A percentile compares a stretch with the other conserved stretches of the same genome.
Conservation (phyloP, 1,140 invertebrate genomes). For the Bicyclus anynana region DNA sequence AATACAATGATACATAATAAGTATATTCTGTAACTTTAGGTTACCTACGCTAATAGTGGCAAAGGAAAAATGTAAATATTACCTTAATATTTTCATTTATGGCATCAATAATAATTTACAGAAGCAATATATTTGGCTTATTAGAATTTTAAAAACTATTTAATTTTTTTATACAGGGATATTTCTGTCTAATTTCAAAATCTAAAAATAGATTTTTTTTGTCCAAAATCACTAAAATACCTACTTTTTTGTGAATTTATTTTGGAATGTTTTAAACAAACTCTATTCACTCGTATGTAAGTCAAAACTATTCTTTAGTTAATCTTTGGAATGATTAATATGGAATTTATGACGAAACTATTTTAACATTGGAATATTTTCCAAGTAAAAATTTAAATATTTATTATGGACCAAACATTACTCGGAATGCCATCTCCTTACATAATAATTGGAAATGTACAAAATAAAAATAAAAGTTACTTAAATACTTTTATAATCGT, state of each 20-base stretch:
- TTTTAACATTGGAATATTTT: background rate
- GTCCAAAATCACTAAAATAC: too few relatives aligned
- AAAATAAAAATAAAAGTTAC: background rate
- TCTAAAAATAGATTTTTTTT: too few relatives aligned
- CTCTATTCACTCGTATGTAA: too few relatives aligned
- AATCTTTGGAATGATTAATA: constrained; percentile 3
- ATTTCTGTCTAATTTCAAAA: too few relatives aligned
- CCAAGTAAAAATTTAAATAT: background rate
- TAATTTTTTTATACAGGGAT: too few relatives aligned
- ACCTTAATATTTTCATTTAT: background rate
- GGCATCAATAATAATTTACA: background rate
- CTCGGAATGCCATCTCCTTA: background rate
- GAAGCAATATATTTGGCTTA: too few relatives aligned
- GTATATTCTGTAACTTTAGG: background rate
- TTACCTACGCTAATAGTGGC: too few relatives aligned
- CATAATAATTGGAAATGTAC: background rate
- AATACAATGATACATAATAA: background rate
- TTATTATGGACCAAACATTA: background rate
- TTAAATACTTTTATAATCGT: background rate
- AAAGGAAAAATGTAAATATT: too few relatives aligned
- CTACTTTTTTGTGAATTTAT: too few relatives aligned
- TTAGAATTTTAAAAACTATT: too few relatives aligned
- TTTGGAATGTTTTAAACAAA: too few relatives aligned
- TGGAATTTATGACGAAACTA: background rate
- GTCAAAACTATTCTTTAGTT: background rate